Evolutionary conservation across 2,888 invertebrate species (phyloP), one percentile per base, ranked within the genome.

Genomic region (Bhutanitis thaidina): DNA sequence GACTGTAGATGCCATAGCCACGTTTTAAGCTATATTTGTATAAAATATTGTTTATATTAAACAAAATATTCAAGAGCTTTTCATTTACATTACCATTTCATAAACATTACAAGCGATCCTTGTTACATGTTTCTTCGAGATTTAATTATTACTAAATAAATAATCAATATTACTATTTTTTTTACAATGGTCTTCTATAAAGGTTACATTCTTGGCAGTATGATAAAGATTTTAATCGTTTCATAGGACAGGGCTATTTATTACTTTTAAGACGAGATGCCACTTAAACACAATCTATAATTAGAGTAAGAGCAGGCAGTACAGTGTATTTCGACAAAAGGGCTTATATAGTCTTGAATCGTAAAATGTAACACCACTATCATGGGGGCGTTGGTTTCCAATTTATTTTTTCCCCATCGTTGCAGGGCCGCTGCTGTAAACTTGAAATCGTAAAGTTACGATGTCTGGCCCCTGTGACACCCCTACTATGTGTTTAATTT

Each of bases 341-440:
- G 40, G n/a, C 40, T 30, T 43, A 57, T n/a, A n/a, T 39, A 51
- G 55, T 54, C 35, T 46, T 44, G 58, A 65, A 69, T 76, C 77
- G 69, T 79, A 82, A 80, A 81, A 69, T 64, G 65, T 65, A 69
- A 61, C 67, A 61, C 57, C 63, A 61, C 65, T 75, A 62, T 65
- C 64, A 61, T 67, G 71, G 77, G 87, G 85, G 86, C 77, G 81
- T 78, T 77, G 71, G 72, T 74, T 76, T 78, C 82, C 85, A 86
- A 88, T 88, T 87, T 88, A 85, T 88, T 87, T 87, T 87, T 86
- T 83, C 82, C 84, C 85, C 80, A 70, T 71, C 69, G 71, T 62
- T 85, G 86, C 86, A 83, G 77, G 75, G 75, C 74, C 66, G 72
- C 59, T 87, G 84, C 85, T 86, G 80, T 84, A 79, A 83, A 82